These are phyloP conservation scores for Eupithecia tripunctaria DNA, from an alignment of 2,888 invertebrate species.

Conservation along the genomic window DNA sequence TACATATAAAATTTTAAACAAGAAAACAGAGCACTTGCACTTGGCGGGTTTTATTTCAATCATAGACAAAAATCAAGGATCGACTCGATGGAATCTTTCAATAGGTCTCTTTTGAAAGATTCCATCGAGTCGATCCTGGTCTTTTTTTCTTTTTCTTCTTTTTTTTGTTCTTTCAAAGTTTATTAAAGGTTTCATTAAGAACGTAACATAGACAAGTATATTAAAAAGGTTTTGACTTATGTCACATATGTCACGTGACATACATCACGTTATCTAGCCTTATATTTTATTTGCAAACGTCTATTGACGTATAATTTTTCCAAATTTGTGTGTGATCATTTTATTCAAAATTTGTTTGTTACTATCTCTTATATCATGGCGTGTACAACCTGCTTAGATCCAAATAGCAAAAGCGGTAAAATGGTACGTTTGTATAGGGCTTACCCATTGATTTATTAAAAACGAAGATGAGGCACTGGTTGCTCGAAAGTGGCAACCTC, in stretches of 20 bases:
- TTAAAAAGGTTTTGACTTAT: not conserved
- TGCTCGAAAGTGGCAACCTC: no score
- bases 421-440: constrained; percentile 49
- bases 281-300: constrained; percentile 4
- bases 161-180: not conserved
- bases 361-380: constrained; percentile 56
- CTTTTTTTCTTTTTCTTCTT: no score
- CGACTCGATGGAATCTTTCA: no score
- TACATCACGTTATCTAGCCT: constrained; percentile 38
- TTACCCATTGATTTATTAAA: no score
- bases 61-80: no score
- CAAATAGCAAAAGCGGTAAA: constrained; percentile 58
- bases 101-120: no score
- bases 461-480: no score
- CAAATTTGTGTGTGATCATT: constrained; percentile 39
- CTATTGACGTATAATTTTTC: constrained; percentile 10
- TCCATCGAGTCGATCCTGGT: no score
- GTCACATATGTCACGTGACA: no score
- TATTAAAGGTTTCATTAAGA: not conserved
- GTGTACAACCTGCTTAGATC: constrained; percentile 64
- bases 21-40: no score
- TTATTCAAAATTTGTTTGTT: constrained; percentile 31
- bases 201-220: not conserved
- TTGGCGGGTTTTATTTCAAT: no score
- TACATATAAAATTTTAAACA: no score